These are phyloP conservation scores for Papilio machaon DNA, from an alignment of 1,140 invertebrate genomes.

Conservation along the genomic window DNA sequence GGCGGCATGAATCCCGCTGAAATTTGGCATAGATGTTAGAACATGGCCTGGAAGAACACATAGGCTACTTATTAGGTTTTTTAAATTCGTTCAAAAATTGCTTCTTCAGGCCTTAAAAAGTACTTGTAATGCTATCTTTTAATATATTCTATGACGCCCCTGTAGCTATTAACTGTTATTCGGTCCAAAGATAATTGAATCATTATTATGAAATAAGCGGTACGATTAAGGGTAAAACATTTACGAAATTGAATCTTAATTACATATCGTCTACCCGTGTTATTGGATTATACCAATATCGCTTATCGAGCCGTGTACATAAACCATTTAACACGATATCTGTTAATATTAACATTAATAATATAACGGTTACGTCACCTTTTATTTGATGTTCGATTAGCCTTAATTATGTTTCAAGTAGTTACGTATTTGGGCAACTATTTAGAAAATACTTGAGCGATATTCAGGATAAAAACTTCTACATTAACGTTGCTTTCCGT, in stretches of 20 bases:
- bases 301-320: slow-evolving; percentile 9
- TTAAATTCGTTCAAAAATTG: too few species aligned
- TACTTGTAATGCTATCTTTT: too few species aligned
- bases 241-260: slow-evolving; percentile 25
- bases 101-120: too few species aligned
- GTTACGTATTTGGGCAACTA: neutral
- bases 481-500: neutral
- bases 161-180: neutral
- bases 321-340: slow-evolving; percentile 22
- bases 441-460: neutral
- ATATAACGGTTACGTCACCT: slow-evolving; percentile 8
- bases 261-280: slow-evolving; percentile 15
- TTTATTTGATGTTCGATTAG: slow-evolving; percentile 15
- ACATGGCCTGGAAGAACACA: too few species aligned
- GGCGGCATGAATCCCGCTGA: too few species aligned
- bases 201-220: slow-evolving; percentile 9
- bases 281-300: slow-evolving; percentile 21
- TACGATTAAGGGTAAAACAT: slow-evolving; percentile 26
- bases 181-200: slow-evolving; percentile 3
- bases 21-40: too few species aligned
- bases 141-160: neutral
- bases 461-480: neutral
- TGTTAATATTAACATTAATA: slow-evolving; percentile 14
- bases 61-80: too few species aligned
- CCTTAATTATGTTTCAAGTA: neutral